Evolutionary conservation across 2,797 vertebrate species (phyloP).

Genomic region (Sebastolobus alascanus): DNA sequence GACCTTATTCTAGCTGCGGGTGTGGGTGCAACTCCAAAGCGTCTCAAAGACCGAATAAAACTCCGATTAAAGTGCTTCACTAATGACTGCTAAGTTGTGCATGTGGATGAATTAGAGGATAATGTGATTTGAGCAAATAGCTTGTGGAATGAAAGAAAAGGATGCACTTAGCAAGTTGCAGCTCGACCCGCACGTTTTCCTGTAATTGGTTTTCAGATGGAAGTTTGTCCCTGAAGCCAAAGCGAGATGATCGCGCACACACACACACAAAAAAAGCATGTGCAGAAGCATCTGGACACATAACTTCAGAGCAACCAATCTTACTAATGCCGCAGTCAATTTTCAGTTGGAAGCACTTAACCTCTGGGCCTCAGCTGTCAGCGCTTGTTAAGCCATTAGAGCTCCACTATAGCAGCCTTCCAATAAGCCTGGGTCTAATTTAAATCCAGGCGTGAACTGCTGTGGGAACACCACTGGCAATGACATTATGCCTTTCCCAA

Average conservation of each 20-base stretch:
- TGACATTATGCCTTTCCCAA: conserved; percentile 34
- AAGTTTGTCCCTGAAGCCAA: conserved; percentile 40
- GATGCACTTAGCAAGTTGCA: conserved; percentile 53
- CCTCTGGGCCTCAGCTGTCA: conserved; percentile 77
- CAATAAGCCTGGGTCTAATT: conserved; percentile 39
- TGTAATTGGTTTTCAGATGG: conserved; percentile 45
- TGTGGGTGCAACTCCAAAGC: conserved; percentile 39
- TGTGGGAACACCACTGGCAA: conserved; percentile 16
- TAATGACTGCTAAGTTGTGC: conserved; percentile 24
- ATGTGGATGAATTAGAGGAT: conserved; percentile 30
- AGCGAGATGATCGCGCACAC: conserved; percentile 2
- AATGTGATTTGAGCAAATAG: conserved; percentile 45
- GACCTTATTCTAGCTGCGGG: conserved; percentile 35
- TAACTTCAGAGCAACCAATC: conserved; percentile 57
- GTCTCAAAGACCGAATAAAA: conserved; percentile 29
- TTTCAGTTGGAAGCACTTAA: conserved; percentile 80
- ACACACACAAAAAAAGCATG: conserved; percentile 11
- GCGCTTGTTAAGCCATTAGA: conserved; percentile 73
- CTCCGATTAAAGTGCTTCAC: conserved; percentile 15
- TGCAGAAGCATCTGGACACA: conserved; percentile 49
- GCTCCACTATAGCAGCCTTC: conserved; percentile 44
- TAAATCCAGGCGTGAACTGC: conserved; percentile 33
- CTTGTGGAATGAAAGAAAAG: conserved; percentile 27
- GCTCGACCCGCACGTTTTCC: conserved; percentile 55
- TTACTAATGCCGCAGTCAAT: conserved; percentile 68